Evolutionary conservation across 2,113 vertebrate species (phyloP).

Genomic region (Oceanites oceanicus): DNA sequence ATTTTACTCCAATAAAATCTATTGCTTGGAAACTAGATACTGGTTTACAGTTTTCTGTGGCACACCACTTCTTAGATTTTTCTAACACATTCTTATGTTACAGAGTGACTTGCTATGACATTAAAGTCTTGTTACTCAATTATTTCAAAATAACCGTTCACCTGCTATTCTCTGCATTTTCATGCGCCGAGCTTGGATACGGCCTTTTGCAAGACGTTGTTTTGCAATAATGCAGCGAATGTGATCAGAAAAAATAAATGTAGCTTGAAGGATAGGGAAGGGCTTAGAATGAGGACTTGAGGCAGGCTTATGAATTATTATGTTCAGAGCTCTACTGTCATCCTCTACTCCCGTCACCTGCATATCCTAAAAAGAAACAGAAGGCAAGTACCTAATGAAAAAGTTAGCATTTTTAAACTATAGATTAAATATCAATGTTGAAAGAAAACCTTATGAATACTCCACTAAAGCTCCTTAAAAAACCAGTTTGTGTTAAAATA

Average conservation of each 20-base stretch:
- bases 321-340: conserved; percentile 93
- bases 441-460: neutral
- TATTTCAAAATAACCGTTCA: neutral
- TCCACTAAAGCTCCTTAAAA: neutral
- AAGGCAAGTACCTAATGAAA: neutral
- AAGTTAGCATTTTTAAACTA: neutral
- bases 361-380: conserved; percentile 85
- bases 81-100: neutral
- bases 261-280: conserved; percentile 97
- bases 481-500: neutral
- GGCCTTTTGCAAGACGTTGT: conserved; percentile 94
- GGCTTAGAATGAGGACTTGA: conserved; percentile 96
- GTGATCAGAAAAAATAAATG: conserved; percentile 95
- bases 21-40: neutral
- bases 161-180: conserved; percentile 98
- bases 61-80: neutral
- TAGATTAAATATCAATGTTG: neutral
- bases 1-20: neutral
- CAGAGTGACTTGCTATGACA: neutral
- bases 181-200: conserved; percentile 94
- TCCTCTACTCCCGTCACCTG: conserved; percentile 97
- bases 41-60: neutral
- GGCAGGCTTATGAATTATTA: conserved; percentile 94
- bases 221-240: conserved; percentile 99
- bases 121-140: neutral